Percentiles rank a stretch among this genome's conserved stretches.
phyloP scores from a whole-genome alignment of 2,888 invertebrate species.

The Sphecodes monilicornis region DNA sequence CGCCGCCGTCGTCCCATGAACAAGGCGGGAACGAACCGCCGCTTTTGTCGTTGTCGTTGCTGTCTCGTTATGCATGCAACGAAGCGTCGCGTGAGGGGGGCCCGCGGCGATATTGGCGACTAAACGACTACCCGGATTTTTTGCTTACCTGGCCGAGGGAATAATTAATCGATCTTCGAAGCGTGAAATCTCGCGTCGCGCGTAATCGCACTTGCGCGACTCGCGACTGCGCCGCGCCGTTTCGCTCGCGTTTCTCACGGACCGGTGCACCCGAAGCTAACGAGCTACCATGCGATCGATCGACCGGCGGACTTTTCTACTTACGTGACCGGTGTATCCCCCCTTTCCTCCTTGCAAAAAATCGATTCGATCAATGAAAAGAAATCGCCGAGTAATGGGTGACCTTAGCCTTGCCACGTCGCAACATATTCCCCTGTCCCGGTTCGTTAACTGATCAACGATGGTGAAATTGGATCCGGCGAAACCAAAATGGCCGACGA shows the following conservation, averaged over 20 bases:
- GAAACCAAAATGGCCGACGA: neutral
- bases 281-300: constrained; percentile 43
- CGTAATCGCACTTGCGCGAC: constrained; percentile 46
- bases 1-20: neutral
- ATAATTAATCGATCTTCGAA: constrained; percentile 71
- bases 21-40: neutral
- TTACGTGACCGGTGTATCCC: neutral
- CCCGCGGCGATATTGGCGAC: constrained; percentile 46
- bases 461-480: neutral
- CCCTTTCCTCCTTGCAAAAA: neutral
- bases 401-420: constrained; percentile 3
- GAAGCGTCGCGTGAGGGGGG: constrained; percentile 55
- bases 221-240: constrained; percentile 39
- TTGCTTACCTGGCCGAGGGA: constrained; percentile 40
- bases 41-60: constrained; percentile 49
- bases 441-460: neutral
- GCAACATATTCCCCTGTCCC: neutral
- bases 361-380: constrained; percentile 22
- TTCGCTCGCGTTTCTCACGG: constrained; percentile 64
- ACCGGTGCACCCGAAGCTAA: constrained; percentile 38
- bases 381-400: neutral
- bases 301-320: constrained; percentile 27
- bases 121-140: constrained; percentile 47
- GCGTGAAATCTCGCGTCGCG: constrained; percentile 66
- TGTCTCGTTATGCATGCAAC: constrained; percentile 62